Base-by-base conservation (phyloP, 2,113 vertebrate species). In the Nycticryphes semicollaris region DNA sequence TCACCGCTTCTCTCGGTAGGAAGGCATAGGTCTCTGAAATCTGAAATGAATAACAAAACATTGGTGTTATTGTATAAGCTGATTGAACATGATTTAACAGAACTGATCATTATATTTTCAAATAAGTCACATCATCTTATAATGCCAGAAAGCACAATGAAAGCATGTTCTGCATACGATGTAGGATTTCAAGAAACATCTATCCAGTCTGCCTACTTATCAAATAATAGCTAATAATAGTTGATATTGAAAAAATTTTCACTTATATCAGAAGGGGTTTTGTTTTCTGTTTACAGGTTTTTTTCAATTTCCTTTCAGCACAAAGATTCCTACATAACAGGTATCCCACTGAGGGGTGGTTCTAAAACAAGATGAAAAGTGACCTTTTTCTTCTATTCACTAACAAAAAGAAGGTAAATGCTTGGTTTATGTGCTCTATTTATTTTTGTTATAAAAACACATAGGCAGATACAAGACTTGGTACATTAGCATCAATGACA, bases 11-110 rank as follows among this genome's bases (percentile, higher is more conserved):
- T 97, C 98, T 98, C 91, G 98, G 98, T 96, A 99, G 96, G 97
- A 99, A 99, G 96, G 98, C 98, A 97, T 99, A 99, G 97, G 98
- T 99, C 97, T 99, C 98, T 86, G 98, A 99, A 98, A 99, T 99
- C 98, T 99, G 98, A 97, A 98, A 98, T 89, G 94, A 98, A 95
- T 96, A 97, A 98, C 95, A 98, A 98, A 97, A 97, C 76, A 97
- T 50, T 94, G 78, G 60, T 89, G 91, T 98, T 97, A 96, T 93
- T 89, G 93, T 75, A 92, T 64, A 94, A 95, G 90, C 80, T 94
- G 96, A 96, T 83, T 88, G 95, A 95, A 87, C 62, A 90, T 80
- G 91, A 94, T 95, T 97, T 97, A 95, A 97, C 89, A 95, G 78
- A 97, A 93, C 84, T 77, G 69, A 95, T 95, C 90, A 89, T 73